Evolutionary conservation across 2,797 vertebrate species (phyloP).

Genomic region (Danio kyathit): DNA sequence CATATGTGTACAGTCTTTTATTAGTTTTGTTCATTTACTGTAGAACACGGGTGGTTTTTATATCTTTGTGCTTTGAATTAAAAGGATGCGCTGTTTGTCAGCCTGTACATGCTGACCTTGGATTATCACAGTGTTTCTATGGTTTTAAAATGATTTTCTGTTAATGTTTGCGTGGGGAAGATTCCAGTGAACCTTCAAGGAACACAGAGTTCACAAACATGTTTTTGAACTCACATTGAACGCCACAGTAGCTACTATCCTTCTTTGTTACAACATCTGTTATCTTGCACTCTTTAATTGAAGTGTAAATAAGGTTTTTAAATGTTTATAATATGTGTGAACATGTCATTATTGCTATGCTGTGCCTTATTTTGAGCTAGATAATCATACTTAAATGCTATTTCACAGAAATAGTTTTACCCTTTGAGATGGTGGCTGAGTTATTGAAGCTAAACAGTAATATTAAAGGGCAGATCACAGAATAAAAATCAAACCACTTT

Average conservation of each 20-base stretch:
- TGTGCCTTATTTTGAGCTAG: background rate
- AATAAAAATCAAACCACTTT: background rate
- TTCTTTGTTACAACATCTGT: background rate
- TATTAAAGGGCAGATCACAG: constrained; percentile 30
- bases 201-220: background rate
- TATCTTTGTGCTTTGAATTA: constrained; percentile 5
- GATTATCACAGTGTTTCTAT: background rate
- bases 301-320: background rate
- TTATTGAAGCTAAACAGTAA: constrained; percentile 21
- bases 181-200: background rate
- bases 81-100: constrained; percentile 23
- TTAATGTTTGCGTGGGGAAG: background rate
- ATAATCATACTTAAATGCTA: background rate
- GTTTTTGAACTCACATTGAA: background rate
- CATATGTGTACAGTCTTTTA: background rate
- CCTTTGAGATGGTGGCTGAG: background rate
- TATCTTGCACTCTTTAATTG: background rate
- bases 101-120: background rate
- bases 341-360: background rate
- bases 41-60: background rate
- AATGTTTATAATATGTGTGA: background rate
- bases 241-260: background rate
- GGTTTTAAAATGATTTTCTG: constrained; percentile 15
- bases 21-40: background rate
- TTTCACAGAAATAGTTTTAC: background rate